A percentile compares a stretch with the other conserved stretches of the same genome.
Evolutionary conservation across 1,140 invertebrate genomes (phyloP).

Genomic region (Drosophila grimshawi): DNA sequence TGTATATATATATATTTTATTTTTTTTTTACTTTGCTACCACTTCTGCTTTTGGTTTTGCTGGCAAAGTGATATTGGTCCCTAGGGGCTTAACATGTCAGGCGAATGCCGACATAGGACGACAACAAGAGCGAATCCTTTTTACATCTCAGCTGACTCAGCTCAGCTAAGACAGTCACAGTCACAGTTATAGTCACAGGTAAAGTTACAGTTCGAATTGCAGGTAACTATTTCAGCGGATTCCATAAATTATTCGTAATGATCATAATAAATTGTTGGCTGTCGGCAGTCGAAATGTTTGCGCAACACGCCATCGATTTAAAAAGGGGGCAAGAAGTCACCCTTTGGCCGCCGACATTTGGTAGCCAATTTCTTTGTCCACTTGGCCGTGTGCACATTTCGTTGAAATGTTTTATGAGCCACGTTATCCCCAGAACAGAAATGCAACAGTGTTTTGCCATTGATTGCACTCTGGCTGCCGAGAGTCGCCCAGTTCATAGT

Average conservation of each 20-base stretch:
- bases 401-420: conserved; percentile 54
- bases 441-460: conserved; percentile 54
- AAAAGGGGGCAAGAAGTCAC: too few species aligned
- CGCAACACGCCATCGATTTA: background rate
- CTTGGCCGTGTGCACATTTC: conserved; percentile 37
- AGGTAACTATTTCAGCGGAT: conserved; percentile 33
- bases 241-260: conserved; percentile 67
- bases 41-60: background rate
- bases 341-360: conserved; percentile 27
- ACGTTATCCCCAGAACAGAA: conserved; percentile 2
- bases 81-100: conserved; percentile 76
- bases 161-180: conserved; percentile 45
- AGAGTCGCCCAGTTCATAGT: background rate
- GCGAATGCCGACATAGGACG: conserved; percentile 42
- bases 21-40: background rate
- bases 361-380: conserved; percentile 25
- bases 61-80: conserved; percentile 79
- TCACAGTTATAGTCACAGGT: conserved; percentile 3
- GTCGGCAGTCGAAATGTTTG: conserved; percentile 13
- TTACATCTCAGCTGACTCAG: conserved; percentile 48
- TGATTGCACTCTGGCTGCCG: conserved; percentile 33
- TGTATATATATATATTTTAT: background rate
- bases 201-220: background rate
- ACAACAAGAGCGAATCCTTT: conserved; percentile 58
- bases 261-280: conserved; percentile 70